Percentiles rank a stretch among this genome's conserved stretches.
Conservation (phyloP, 2,888 invertebrate genomes). For the Thelaira solivaga region DNA sequence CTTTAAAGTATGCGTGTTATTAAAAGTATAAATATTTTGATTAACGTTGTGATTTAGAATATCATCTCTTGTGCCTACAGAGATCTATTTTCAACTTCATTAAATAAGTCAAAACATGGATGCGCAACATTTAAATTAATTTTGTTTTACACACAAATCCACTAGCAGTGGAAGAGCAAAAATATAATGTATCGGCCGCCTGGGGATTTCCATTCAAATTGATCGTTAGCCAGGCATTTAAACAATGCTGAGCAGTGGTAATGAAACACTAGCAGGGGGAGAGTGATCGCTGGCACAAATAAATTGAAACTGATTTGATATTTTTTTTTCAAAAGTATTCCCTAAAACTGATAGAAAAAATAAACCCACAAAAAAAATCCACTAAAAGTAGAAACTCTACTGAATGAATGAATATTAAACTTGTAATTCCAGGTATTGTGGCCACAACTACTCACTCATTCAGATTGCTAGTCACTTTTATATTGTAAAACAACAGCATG, state of each 20-base stretch:
- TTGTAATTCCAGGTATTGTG: not conserved
- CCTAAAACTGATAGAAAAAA: constrained; percentile 4
- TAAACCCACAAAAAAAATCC: constrained; percentile 53
- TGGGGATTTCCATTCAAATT: constrained; percentile 72
- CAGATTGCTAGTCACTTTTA: constrained; percentile 45
- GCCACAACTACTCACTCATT: constrained; percentile 18
- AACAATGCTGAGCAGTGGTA: constrained; percentile 64
- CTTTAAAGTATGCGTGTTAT: constrained; percentile 27
- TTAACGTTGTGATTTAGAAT: constrained; percentile 50
- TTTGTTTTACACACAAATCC: constrained; percentile 49
- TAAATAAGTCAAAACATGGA: constrained; percentile 62
- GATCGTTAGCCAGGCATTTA: constrained; percentile 69
- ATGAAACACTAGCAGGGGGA: constrained; percentile 26
- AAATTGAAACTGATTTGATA: constrained; percentile 52
- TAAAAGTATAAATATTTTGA: constrained; percentile 56
- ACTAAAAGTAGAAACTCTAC: constrained; percentile 1
- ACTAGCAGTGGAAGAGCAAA: constrained; percentile 5
- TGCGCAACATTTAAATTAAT: constrained; percentile 62
- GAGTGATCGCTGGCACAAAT: constrained; percentile 14
- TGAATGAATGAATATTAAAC: not conserved
- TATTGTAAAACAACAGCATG: not conserved
- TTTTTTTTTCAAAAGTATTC: constrained; percentile 50
- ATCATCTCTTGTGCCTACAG: not conserved
- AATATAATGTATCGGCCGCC: constrained; percentile 64
- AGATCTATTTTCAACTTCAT: constrained; percentile 57